Conservation (phyloP, 64 coral and sea anemone genomes). For the Stichodactyla mertensii region DNA sequence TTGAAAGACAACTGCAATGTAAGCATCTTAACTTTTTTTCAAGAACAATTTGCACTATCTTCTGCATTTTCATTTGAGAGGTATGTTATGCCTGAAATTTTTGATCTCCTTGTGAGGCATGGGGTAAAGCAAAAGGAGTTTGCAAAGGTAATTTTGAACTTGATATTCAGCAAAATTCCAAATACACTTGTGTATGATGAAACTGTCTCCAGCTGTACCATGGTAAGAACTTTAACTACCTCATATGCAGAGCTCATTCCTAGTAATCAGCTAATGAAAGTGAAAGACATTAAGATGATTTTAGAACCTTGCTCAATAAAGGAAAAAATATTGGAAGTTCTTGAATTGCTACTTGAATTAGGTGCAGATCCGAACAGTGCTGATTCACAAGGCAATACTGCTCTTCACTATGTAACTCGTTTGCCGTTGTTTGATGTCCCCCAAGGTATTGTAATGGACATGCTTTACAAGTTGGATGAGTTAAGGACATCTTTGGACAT, state of each 20-base stretch:
- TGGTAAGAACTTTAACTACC: not conserved
- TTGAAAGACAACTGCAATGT: not conserved
- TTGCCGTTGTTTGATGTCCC: not conserved
- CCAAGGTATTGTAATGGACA: not conserved
- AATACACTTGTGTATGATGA: not conserved
- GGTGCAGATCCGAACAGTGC: constrained; percentile 7
- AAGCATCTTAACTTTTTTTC: not conserved
- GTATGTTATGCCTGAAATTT: not conserved
- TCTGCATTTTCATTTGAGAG: not conserved
- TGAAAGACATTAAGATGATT: not conserved
- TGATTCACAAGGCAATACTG: not conserved
- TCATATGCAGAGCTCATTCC: not conserved
- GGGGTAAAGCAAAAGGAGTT: not conserved
- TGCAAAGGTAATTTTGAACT: not conserved
- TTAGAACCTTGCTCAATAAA: not conserved
- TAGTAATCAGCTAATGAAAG: not conserved
- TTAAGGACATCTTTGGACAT: not conserved
- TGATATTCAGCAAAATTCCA: not conserved
- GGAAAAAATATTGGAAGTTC: not conserved
- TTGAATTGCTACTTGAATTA: not conserved
- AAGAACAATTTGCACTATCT: not conserved
- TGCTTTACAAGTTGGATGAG: not conserved
- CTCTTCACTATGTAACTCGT: not conserved
- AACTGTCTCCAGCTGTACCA: not conserved
- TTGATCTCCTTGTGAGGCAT: not conserved